phyloP scores from a whole-genome alignment of 2,888 invertebrate genomes.

The Camptogramma bilineatum region DNA sequence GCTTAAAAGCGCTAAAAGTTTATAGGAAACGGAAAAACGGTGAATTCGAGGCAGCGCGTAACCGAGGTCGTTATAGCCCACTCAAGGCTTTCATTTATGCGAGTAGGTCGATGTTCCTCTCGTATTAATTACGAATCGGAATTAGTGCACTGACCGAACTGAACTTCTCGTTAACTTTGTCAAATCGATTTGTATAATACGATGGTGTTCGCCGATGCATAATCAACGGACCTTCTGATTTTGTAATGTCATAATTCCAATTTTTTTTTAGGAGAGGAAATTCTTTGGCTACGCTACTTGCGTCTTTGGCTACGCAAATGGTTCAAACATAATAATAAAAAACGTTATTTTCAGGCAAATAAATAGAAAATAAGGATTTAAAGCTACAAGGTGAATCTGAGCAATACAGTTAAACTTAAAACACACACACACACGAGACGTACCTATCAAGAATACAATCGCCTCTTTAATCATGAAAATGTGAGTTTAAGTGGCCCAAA shows the following conservation, averaged over 20 bases:
- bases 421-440: no score
- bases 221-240: background rate
- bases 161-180: slow-evolving; percentile 65
- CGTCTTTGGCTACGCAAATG: no score
- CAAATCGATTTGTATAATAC: slow-evolving; percentile 47
- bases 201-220: background rate
- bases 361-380: no score
- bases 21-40: slow-evolving; percentile 28
- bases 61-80: slow-evolving; percentile 36
- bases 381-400: no score
- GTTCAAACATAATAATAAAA: no score
- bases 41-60: slow-evolving; percentile 28
- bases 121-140: slow-evolving; percentile 78
- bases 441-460: background rate
- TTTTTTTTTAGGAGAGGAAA: no score
- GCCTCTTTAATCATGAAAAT: background rate
- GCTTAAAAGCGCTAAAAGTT: slow-evolving; percentile 26
- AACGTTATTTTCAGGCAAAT: no score
- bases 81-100: slow-evolving; percentile 43
- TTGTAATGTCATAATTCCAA: no score
- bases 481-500: slow-evolving; percentile 11
- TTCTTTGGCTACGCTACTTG: no score
- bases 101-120: slow-evolving; percentile 43
- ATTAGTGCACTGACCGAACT: slow-evolving; percentile 74
- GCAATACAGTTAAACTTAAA: background rate